Conservation (phyloP, 2,113 vertebrate species). For the Thalassoma bifasciatum region DNA sequence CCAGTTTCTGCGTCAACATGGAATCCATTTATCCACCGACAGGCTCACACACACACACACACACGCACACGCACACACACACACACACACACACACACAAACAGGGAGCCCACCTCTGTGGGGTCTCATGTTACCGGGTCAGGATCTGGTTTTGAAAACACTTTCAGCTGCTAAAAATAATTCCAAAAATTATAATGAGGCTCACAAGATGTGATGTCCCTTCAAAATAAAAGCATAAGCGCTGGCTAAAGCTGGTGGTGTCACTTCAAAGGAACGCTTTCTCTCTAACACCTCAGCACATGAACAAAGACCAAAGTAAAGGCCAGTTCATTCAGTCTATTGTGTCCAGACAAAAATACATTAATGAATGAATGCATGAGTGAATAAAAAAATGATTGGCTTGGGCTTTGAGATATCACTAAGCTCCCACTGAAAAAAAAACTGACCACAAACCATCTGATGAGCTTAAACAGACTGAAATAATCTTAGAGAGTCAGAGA, state of each 20-base stretch:
- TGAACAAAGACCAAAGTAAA: conserved; percentile 16
- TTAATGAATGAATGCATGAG: no score
- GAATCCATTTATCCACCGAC: conserved; percentile 82
- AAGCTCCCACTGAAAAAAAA: no score
- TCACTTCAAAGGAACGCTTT: not conserved
- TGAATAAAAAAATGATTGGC: no score
- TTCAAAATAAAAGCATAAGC: conserved; percentile 47
- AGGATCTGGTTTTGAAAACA: conserved; percentile 73
- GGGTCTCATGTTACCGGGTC: conserved; percentile 67
- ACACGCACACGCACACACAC: not conserved
- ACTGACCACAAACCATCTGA: no score
- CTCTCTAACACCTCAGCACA: not conserved
- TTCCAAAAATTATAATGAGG: conserved; percentile 57
- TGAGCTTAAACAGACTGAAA: no score
- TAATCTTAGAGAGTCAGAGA: no score
- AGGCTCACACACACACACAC: conserved; percentile 48
- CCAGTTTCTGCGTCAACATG: conserved; percentile 81
- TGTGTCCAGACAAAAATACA: no score
- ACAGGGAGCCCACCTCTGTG: conserved; percentile 54
- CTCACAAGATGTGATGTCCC: conserved; percentile 43
- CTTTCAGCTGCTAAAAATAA: conserved; percentile 76
- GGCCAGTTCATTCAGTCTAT: not conserved
- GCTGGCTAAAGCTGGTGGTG: conserved; percentile 8
- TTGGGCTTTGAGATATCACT: no score
- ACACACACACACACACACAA: not conserved